Evolutionary conservation across 2,797 vertebrate species (phyloP), one percentile per base, ranked within the genome.

Genomic region (Pseudomugil gertrudae): DNA sequence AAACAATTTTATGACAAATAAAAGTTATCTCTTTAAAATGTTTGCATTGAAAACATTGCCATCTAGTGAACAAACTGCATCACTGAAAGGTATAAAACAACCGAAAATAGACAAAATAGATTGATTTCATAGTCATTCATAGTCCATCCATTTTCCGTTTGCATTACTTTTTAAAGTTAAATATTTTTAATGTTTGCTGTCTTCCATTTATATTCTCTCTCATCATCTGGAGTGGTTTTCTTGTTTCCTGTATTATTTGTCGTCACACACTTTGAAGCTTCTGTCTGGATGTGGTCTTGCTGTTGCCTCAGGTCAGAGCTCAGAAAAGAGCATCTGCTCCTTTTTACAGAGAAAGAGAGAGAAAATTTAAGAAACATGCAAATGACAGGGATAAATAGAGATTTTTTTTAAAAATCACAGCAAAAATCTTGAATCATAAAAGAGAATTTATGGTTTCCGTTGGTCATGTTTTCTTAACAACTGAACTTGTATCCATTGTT

Each of bases 281-380:
- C 78, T 13, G 85, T 88, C 65, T 92, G 83, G 1, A 80, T 63
- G 62, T 50, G 43, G n/a, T 92, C 84, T 24, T 80, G 51, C 66
- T 87, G 80, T 59, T 84, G 74, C 58, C 84, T 74, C 13, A 19
- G 6, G 2, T 89, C 84, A 30, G 65, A 57, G 32, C 38, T 72
- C 4, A n/a, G 38, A 64, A 52, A 17, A 5, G 57, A 60, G 14
- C 26, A 56, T 54, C 52, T 81, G 33, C 74, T 87, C 69, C 89
- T 92, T 72, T 56, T 62, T 2, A 27, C 17, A 69, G 33, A 72
- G 7, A 67, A 8, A 74, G 21, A 56, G 23, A 71, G 50, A 56
- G 38, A 29, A 3, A 30, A 30, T n/a, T n/a, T n/a, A 27, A 50
- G 35, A 47, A 47, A n/a, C 14, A 24, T 14, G 3, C 23, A 19